These are phyloP conservation scores for Hartigia nigra DNA, from an alignment of 2,888 invertebrate genomes.

Conservation along the genomic window DNA sequence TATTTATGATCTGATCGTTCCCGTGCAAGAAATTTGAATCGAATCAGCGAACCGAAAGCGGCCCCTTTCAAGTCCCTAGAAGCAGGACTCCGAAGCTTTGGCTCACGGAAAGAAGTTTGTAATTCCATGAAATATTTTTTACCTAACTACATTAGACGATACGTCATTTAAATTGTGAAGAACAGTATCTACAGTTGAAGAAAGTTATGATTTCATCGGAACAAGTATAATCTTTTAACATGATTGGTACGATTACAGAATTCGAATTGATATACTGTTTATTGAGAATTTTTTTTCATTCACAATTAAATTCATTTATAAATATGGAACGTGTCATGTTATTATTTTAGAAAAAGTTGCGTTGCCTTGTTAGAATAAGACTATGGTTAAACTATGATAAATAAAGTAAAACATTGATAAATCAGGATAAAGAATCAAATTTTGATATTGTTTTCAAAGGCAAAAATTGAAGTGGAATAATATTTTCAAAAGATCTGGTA, in stretches of 20 bases:
- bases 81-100: constrained; percentile 4
- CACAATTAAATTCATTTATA: neutral
- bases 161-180: neutral
- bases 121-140: constrained; percentile 28
- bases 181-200: neutral
- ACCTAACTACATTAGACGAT: constrained; percentile 30
- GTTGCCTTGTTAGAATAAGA: neutral
- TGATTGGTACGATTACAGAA: neutral
- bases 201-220: neutral
- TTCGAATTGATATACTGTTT: neutral
- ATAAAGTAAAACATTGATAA: too few relatives aligned
- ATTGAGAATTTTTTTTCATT: neutral
- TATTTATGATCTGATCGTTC: constrained; percentile 63
- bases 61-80: constrained; percentile 2
- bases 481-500: too few relatives aligned
- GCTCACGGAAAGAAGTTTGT: constrained; percentile 15
- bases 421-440: too few relatives aligned
- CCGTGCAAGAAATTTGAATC: constrained; percentile 47
- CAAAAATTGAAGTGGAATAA: too few relatives aligned
- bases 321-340: neutral
- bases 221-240: neutral
- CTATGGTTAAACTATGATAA: neutral
- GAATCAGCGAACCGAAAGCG: constrained; percentile 9
- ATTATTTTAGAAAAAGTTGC: neutral
- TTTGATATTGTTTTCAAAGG: too few relatives aligned